Conservation (phyloP, 2,113 vertebrate species). For the Choloepus hoffmanni region DNA sequence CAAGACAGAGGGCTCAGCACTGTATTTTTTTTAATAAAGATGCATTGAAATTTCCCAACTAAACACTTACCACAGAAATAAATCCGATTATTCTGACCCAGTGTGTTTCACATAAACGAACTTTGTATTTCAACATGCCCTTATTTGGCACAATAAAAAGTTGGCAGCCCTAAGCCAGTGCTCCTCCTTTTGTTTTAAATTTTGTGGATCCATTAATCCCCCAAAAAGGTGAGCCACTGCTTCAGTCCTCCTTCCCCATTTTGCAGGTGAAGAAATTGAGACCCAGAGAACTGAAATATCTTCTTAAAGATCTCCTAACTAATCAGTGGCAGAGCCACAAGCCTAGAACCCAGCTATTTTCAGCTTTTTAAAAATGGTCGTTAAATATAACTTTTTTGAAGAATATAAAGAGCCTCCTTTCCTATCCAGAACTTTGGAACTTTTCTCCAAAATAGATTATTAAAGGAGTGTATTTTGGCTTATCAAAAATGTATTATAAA, state of each 20-base stretch:
- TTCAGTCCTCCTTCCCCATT: not conserved
- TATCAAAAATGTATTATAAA: not conserved
- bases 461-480: slow-evolving; percentile 21
- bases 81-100: too few relatives aligned
- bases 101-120: too few relatives aligned
- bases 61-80: too few relatives aligned
- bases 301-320: not conserved
- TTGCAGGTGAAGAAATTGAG: not conserved
- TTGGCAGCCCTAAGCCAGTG: not conserved
- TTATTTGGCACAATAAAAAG: not conserved
- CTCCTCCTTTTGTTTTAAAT: not conserved
- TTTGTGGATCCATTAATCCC: not conserved
- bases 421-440: not conserved
- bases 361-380: not conserved
- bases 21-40: too few relatives aligned
- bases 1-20: too few relatives aligned
- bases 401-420: slow-evolving; percentile 14
- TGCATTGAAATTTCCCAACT: too few relatives aligned
- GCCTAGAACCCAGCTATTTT: not conserved
- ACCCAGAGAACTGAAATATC: not conserved
- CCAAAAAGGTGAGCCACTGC: not conserved
- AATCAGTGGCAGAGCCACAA: not conserved
- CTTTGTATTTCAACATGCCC: not conserved
- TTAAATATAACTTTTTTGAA: not conserved
- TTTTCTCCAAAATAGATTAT: slow-evolving; percentile 12